Conservation (phyloP, 2,888 invertebrate genomes). For the Disparrhopalites patrizii region DNA sequence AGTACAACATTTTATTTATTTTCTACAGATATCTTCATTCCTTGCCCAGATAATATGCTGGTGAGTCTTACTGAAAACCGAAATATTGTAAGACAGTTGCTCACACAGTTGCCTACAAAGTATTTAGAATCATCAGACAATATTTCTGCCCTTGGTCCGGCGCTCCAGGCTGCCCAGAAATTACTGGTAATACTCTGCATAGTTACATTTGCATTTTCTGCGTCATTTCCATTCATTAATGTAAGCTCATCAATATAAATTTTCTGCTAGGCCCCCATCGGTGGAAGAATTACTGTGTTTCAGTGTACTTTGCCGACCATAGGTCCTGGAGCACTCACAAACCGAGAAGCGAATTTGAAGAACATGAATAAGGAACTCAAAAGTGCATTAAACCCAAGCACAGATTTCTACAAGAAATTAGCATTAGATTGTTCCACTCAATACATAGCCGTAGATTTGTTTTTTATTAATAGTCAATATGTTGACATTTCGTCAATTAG, state of each 20-base stretch:
- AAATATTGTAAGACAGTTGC: slow-evolving; percentile 69
- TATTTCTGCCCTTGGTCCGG: slow-evolving; percentile 84
- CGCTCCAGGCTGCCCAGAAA: slow-evolving; percentile 85
- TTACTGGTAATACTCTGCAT: slow-evolving; percentile 64
- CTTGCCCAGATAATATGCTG: slow-evolving; percentile 85
- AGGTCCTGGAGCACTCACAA: slow-evolving; percentile 81
- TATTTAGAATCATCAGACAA: slow-evolving; percentile 64
- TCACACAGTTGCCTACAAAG: slow-evolving; percentile 72
- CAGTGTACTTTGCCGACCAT: slow-evolving; percentile 72
- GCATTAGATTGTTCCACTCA: slow-evolving; percentile 95
- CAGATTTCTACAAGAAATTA: slow-evolving; percentile 94
- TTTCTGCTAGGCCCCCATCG: slow-evolving; percentile 68
- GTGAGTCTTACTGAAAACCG: slow-evolving; percentile 85
- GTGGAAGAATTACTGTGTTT: slow-evolving; percentile 92
- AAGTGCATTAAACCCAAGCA: slow-evolving; percentile 87
- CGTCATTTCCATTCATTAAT: background rate
- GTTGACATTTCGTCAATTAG: slow-evolving; percentile 90
- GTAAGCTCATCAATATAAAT: slow-evolving; percentile 15
- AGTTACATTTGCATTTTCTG: background rate
- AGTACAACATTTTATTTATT: background rate
- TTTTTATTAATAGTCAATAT: slow-evolving; percentile 88
- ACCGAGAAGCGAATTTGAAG: slow-evolving; percentile 66
- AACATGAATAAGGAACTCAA: slow-evolving; percentile 74
- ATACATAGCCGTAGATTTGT: slow-evolving; percentile 93
- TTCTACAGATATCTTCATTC: slow-evolving; percentile 81